Conservation (phyloP, 1,140 invertebrate species). For the Lethrus apterus region DNA sequence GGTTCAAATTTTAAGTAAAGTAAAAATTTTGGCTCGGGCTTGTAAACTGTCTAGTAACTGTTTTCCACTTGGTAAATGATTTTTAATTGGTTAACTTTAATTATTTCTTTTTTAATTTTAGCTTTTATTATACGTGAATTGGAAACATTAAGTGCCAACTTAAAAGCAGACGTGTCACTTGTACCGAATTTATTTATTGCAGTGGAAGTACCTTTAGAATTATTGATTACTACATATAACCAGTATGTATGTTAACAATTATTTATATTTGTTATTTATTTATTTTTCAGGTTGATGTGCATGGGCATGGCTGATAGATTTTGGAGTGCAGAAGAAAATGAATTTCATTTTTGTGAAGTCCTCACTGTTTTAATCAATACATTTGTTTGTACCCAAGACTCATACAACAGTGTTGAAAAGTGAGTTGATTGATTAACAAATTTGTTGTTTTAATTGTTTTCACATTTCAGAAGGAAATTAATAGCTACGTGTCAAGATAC, state of each 20-base stretch:
- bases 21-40: constrained; percentile 63
- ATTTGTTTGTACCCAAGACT: constrained; percentile 49
- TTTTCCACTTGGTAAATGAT: constrained; percentile 59
- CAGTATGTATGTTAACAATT: constrained; percentile 47
- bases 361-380: constrained; percentile 57
- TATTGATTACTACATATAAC: constrained; percentile 65
- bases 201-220: constrained; percentile 62
- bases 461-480: constrained; percentile 48
- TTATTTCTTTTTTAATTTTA: constrained; percentile 36
- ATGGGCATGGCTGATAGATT: constrained; percentile 65
- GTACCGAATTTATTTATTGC: constrained; percentile 62
- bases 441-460: constrained; percentile 15
- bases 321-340: constrained; percentile 69
- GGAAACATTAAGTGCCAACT: constrained; percentile 63
- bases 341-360: constrained; percentile 66
- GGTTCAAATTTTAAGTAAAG: constrained; percentile 61
- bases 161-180: constrained; percentile 56
- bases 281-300: constrained; percentile 46
- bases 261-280: constrained; percentile 13
- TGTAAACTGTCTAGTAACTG: constrained; percentile 66
- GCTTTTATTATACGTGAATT: constrained; percentile 67
- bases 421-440: constrained; percentile 26
- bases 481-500: constrained; percentile 59
- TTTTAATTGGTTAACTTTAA: constrained; percentile 17
- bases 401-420: constrained; percentile 48